phyloP scores from a whole-genome alignment of 2,888 invertebrate genomes.

The Poecilobothrus nobilitatus region DNA sequence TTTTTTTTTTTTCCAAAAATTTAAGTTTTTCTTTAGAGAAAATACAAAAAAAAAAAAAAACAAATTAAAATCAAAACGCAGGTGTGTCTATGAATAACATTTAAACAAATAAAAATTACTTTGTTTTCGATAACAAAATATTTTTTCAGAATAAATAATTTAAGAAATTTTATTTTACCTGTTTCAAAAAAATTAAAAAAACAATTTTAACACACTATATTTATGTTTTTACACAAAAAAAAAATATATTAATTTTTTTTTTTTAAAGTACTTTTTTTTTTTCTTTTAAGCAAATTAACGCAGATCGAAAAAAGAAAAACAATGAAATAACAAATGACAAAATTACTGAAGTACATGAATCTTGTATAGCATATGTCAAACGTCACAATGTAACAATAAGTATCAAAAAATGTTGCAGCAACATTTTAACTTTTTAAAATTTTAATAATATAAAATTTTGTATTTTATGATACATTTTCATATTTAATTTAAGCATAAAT shows the following conservation, averaged over 20 bases:
- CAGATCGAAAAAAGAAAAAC: neutral
- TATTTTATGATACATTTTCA: too few species aligned
- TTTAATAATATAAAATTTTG: too few species aligned
- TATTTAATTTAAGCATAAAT: too few species aligned
- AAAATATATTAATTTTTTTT: too few species aligned
- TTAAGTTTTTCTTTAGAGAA: neutral
- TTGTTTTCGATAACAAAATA: neutral
- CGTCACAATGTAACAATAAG: neutral
- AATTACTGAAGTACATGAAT: neutral
- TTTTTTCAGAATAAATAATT: too few species aligned
- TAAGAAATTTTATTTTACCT: too few species aligned
- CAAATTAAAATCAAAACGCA: neutral
- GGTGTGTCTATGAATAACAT: neutral
- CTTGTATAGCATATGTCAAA: neutral
- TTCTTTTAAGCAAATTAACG: neutral
- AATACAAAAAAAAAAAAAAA: neutral
- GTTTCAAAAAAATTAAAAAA: too few species aligned
- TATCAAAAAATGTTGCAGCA: neutral
- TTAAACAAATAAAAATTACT: neutral
- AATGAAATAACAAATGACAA: neutral
- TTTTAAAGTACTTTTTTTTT: neutral
- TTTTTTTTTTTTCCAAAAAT: too few species aligned
- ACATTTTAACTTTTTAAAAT: too few species aligned
- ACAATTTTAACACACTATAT: too few species aligned
- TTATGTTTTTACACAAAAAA: too few species aligned